phyloP scores from a whole-genome alignment of 2,888 invertebrate genomes.

The Abrostola triplasia region DNA sequence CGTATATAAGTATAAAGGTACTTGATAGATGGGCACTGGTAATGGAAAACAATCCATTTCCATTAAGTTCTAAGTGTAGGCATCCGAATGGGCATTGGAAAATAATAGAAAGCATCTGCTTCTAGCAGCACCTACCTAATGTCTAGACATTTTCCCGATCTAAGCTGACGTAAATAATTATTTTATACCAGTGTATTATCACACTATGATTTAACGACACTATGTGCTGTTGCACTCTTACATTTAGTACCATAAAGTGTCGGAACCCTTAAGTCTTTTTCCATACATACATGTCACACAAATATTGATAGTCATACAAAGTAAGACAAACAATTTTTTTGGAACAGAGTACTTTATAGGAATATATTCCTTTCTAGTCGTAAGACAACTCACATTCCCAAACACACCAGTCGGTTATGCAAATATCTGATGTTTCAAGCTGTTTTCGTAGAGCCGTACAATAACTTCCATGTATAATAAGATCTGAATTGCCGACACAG shows the following conservation, averaged over 20 bases:
- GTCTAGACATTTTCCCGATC: neutral
- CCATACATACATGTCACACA: too few relatives aligned
- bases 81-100: slow-evolving; percentile 11
- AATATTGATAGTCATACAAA: too few relatives aligned
- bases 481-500: neutral
- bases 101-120: neutral
- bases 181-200: neutral
- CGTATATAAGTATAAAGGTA: slow-evolving; percentile 11
- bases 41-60: slow-evolving; percentile 38
- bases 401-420: neutral
- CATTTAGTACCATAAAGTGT: too few relatives aligned
- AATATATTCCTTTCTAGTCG: too few relatives aligned
- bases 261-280: too few relatives aligned
- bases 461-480: neutral
- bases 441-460: neutral
- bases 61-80: slow-evolving; percentile 25
- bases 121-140: neutral
- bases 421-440: neutral
- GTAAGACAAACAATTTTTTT: too few relatives aligned
- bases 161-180: neutral
- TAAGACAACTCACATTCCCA: too few relatives aligned
- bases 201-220: too few relatives aligned
- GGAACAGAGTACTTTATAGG: too few relatives aligned
- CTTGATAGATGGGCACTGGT: slow-evolving; percentile 26
- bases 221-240: too few relatives aligned